Evolutionary conservation across 2,888 invertebrate species (phyloP).

Genomic region (Heliconius sara): DNA sequence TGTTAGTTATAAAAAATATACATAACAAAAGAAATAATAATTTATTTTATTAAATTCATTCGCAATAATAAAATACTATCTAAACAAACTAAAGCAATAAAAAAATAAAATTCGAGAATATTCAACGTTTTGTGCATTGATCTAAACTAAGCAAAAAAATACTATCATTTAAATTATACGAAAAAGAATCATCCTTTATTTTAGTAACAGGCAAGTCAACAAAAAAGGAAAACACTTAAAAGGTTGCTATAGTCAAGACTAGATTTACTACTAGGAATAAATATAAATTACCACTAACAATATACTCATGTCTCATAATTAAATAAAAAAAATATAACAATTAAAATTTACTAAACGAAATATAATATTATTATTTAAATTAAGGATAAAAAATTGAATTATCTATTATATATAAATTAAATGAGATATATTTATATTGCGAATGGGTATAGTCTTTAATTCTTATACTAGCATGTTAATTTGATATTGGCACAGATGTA

Average conservation of each 20-base stretch:
- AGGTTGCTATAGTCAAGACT: constrained; percentile 31
- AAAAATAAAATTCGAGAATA: constrained; percentile 42
- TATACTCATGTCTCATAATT: constrained; percentile 23
- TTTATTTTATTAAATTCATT: constrained; percentile 45
- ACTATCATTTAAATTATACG: constrained; percentile 1
- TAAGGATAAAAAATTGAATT: neutral
- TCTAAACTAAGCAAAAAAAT: constrained; percentile 45
- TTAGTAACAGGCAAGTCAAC: constrained; percentile 42
- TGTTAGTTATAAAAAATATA: constrained; percentile 43
- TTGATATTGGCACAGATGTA: constrained; percentile 44
- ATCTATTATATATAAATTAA: neutral
- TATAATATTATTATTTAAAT: constrained; percentile 12
- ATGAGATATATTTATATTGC: constrained; percentile 25
- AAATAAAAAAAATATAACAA: neutral
- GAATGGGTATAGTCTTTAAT: constrained; percentile 30
- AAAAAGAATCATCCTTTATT: neutral
- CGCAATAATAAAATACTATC: constrained; percentile 35
- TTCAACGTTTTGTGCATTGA: constrained; percentile 36
- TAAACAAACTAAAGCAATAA: constrained; percentile 32
- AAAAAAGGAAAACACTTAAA: constrained; percentile 39
- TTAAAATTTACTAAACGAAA: neutral
- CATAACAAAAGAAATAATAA: constrained; percentile 35
- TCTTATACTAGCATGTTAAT: constrained; percentile 33
- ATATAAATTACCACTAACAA: constrained; percentile 24
- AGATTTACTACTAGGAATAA: constrained; percentile 42